phyloP scores from a whole-genome alignment of 2,113 vertebrate species.

The Saguinus imperator region DNA sequence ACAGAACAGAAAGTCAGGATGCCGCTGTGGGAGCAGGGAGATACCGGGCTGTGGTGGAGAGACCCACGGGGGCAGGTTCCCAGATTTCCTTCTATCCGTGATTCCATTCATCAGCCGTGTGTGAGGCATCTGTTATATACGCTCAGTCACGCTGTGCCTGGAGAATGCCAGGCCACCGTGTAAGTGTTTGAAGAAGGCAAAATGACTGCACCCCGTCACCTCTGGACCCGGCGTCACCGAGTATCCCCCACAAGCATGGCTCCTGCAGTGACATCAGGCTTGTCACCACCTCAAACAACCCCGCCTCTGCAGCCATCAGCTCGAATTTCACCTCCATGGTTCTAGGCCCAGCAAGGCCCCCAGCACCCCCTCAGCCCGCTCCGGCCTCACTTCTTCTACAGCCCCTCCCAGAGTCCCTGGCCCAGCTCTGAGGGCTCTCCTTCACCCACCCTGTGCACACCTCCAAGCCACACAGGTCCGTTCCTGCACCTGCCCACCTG shows the following conservation, averaged over 20 bases:
- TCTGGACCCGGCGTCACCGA: accelerated
- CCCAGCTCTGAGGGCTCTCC: neutral
- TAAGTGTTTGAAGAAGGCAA: neutral
- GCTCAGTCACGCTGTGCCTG: too few species aligned
- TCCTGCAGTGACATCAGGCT: neutral
- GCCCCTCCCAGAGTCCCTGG: neutral
- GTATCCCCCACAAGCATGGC: too few species aligned
- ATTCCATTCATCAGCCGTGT: accelerated
- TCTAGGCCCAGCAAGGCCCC: neutral
- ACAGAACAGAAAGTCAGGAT: neutral
- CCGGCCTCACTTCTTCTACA: neutral
- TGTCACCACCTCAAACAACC: accelerated
- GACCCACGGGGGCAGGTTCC: accelerated
- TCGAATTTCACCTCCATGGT: neutral
- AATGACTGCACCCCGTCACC: accelerated
- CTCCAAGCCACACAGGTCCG: neutral
- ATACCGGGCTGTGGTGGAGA: accelerated
- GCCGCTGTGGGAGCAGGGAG: neutral
- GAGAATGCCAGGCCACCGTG: too few species aligned
- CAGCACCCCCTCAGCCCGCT: neutral
- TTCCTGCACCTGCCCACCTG: neutral
- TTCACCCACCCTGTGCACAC: neutral
- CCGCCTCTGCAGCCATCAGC: accelerated
- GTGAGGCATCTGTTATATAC: accelerated
- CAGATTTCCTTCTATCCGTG: neutral